A percentile compares a stretch with the other conserved stretches of the same genome.
Conservation (phyloP, 2,888 invertebrate genomes). For the Standfussiana lucernea region DNA sequence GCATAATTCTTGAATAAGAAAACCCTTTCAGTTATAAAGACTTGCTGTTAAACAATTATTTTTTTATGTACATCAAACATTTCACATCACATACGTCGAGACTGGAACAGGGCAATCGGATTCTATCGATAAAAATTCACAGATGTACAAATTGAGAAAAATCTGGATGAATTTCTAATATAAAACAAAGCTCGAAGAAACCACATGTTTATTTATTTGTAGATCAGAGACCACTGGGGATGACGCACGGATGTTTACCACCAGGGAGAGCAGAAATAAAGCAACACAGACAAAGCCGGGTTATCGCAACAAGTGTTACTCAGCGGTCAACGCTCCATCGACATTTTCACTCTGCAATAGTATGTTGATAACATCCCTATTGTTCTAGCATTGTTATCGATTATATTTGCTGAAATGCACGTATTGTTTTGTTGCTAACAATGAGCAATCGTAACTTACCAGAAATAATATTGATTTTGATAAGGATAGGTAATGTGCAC, state of each 20-base stretch:
- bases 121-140: slow-evolving; percentile 22
- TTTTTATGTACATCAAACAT: slow-evolving; percentile 21
- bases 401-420: slow-evolving; percentile 63
- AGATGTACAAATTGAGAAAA: slow-evolving; percentile 13
- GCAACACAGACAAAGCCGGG: slow-evolving; percentile 79
- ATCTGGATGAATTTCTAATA: slow-evolving; percentile 64
- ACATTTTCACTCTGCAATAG: slow-evolving; percentile 78
- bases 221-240: slow-evolving; percentile 82
- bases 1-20: slow-evolving; percentile 57
- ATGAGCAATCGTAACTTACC: slow-evolving; percentile 66
- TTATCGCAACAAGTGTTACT: slow-evolving; percentile 82
- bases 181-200: slow-evolving; percentile 68
- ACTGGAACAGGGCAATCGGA: slow-evolving; percentile 8
- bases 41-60: background rate
- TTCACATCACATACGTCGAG: slow-evolving; percentile 2
- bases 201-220: slow-evolving; percentile 87
- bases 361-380: slow-evolving; percentile 81
- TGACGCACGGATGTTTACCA: slow-evolving; percentile 89
- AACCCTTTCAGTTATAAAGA: slow-evolving; percentile 47
- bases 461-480: slow-evolving; percentile 66
- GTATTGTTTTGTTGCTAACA: slow-evolving; percentile 69
- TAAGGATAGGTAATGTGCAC: slow-evolving; percentile 55
- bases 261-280: slow-evolving; percentile 88
- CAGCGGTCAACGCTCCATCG: slow-evolving; percentile 83
- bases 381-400: slow-evolving; percentile 78